Percentiles rank a stretch among this genome's conserved stretches.
Evolutionary conservation across 2,797 vertebrate genomes (phyloP).

Genomic region (Silurus aristotelis): DNA sequence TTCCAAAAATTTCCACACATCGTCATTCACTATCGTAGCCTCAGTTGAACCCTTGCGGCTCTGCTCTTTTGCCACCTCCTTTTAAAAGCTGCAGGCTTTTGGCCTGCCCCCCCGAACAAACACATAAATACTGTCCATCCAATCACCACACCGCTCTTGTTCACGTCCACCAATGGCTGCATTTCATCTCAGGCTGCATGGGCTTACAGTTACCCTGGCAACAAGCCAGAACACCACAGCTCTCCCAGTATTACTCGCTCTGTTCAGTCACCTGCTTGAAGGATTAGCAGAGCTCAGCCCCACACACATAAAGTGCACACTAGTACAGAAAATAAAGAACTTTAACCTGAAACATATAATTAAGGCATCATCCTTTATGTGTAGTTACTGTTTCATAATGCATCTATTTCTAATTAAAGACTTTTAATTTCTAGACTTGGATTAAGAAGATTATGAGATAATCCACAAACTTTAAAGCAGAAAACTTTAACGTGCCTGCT

Average conservation of each 20-base stretch:
- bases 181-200: constrained; percentile 58
- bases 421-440: background rate
- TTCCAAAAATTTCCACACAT: constrained; percentile 29
- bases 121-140: constrained; percentile 54
- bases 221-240: constrained; percentile 73
- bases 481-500: background rate
- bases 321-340: background rate
- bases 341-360: background rate
- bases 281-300: constrained; percentile 64
- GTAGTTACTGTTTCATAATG: constrained; percentile 1
- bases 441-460: constrained; percentile 6
- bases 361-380: background rate
- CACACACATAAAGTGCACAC: constrained; percentile 12
- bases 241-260: constrained; percentile 39
- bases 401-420: constrained; percentile 7
- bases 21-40: constrained; percentile 34
- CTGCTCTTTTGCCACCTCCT: constrained; percentile 50
- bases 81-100: constrained; percentile 53
- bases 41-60: constrained; percentile 42
- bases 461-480: background rate
- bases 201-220: constrained; percentile 78
- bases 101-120: constrained; percentile 38
- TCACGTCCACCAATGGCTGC: constrained; percentile 67
- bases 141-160: constrained; percentile 58
- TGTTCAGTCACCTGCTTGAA: constrained; percentile 67